These are phyloP conservation scores for Cryptomyrus ogoouensis DNA, from an alignment of 2,113 vertebrate genomes.

Conservation along the genomic window DNA sequence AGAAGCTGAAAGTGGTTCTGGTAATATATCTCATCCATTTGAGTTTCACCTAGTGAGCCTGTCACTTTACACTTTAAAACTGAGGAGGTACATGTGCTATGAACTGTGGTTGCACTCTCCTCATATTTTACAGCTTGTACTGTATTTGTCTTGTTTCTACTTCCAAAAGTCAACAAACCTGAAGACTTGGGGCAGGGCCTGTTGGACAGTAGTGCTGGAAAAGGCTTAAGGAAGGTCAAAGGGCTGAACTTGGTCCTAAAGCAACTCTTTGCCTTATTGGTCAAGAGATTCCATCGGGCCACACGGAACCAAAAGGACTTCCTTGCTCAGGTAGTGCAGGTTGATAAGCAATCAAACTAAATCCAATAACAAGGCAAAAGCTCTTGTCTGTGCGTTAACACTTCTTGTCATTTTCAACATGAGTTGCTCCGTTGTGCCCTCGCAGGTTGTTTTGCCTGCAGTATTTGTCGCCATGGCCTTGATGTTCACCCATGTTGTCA, in stretches of 20 bases:
- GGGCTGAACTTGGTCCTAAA: constrained; percentile 66
- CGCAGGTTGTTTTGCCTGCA: constrained; percentile 85
- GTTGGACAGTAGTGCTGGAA: constrained; percentile 49
- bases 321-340: constrained; percentile 75
- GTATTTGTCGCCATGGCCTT: constrained; percentile 82
- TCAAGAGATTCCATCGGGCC: constrained; percentile 79
- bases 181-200: constrained; percentile 27
- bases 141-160: no score
- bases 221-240: constrained; percentile 64
- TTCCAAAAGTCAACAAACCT: no score
- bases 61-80: not conserved
- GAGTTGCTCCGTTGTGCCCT: not conserved
- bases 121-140: no score
- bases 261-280: constrained; percentile 78
- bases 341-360: no score
- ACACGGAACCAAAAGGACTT: constrained; percentile 83
- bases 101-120: no score
- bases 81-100: no score
- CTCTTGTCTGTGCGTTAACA: no score
- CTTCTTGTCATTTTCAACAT: not conserved
- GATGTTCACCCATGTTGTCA: constrained; percentile 77
- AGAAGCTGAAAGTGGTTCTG: constrained; percentile 44
- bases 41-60: no score
- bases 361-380: no score
- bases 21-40: no score